phyloP scores from a whole-genome alignment of 2,888 invertebrate genomes.

The Hypena proboscidalis region DNA sequence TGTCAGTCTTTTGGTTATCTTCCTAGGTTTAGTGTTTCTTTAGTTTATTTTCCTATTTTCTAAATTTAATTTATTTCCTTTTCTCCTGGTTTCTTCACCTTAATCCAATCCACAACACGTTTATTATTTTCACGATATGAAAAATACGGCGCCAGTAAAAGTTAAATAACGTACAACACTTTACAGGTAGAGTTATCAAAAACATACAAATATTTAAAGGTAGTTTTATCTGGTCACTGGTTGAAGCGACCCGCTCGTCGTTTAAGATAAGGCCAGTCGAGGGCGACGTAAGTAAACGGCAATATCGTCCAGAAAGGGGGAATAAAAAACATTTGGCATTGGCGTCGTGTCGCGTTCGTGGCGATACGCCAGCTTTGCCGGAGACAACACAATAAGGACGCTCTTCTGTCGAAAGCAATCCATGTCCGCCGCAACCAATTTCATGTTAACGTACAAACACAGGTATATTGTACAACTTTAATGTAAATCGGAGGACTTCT shows the following conservation, averaged over 20 bases:
- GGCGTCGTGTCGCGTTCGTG: conserved; percentile 58
- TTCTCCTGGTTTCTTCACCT: too few species aligned
- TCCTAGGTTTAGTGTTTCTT: too few species aligned
- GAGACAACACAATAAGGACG: conserved; percentile 79
- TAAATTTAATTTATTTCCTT: too few species aligned
- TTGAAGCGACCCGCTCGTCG: conserved; percentile 25
- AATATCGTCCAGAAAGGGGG: conserved; percentile 67
- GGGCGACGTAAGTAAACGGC: conserved; percentile 64
- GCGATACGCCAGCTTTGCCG: conserved; percentile 70
- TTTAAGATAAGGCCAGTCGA: conserved; percentile 53
- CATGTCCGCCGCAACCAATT: conserved; percentile 70
- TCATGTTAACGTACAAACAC: conserved; percentile 41
- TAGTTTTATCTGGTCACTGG: conserved; percentile 18
- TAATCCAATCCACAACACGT: too few species aligned
- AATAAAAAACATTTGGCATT: conserved; percentile 71
- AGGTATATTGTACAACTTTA: conserved; percentile 23
- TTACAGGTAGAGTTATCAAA: conserved; percentile 1
- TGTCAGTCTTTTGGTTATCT: too few species aligned
- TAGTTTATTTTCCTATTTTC: too few species aligned
- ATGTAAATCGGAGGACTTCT: conserved; percentile 8
- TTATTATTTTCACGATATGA: too few species aligned
- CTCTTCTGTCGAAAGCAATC: conserved; percentile 73
- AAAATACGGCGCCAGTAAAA: too few species aligned
- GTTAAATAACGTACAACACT: too few species aligned
- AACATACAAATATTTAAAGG: conserved; percentile 6